These are phyloP conservation scores for Thalassophryne amazonica DNA, from an alignment of 2,797 vertebrate species.

Conservation along the genomic window DNA sequence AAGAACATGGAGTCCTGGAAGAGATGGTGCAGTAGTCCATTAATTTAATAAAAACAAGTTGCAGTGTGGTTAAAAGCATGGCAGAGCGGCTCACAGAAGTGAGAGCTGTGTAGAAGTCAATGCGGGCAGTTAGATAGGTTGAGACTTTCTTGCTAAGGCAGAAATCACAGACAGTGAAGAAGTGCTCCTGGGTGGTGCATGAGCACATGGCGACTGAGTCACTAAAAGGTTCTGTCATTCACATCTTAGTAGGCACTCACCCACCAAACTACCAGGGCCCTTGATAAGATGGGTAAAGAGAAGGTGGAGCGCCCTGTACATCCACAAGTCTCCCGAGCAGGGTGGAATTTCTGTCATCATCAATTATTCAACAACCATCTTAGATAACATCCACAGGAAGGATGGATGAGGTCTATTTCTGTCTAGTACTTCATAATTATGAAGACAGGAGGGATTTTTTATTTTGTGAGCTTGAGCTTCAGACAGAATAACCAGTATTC, in stretches of 20 bases:
- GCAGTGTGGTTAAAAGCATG: too few species aligned
- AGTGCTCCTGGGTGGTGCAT: slow-evolving; percentile 33
- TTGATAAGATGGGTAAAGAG: slow-evolving; percentile 45
- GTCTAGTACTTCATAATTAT: slow-evolving; percentile 74
- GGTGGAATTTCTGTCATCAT: slow-evolving; percentile 75
- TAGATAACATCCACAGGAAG: slow-evolving; percentile 69
- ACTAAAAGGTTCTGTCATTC: slow-evolving; percentile 57
- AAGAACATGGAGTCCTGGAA: slow-evolving; percentile 1
- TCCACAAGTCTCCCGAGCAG: slow-evolving; percentile 58
- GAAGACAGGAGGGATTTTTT: slow-evolving; percentile 74
- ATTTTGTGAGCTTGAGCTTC: slow-evolving; percentile 56
- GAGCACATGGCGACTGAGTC: slow-evolving; percentile 61
- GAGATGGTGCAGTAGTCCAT: slow-evolving; percentile 45
- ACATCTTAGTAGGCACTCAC: slow-evolving; percentile 57
- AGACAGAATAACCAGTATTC: slow-evolving; percentile 54
- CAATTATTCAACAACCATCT: slow-evolving; percentile 76
- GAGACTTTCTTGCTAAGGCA: slow-evolving; percentile 50
- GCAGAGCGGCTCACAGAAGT: slow-evolving; percentile 7
- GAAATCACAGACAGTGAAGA: slow-evolving; percentile 53
- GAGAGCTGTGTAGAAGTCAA: slow-evolving; percentile 16
- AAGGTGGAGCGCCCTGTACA: slow-evolving; percentile 59
- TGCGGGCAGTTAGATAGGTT: slow-evolving; percentile 31
- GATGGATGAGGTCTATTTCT: slow-evolving; percentile 78
- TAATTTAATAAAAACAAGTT: too few species aligned
- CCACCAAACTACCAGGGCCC: slow-evolving; percentile 36